These are phyloP conservation scores for Mastacembelus armatus DNA, from an alignment of 2,797 vertebrate species.

Conservation along the genomic window DNA sequence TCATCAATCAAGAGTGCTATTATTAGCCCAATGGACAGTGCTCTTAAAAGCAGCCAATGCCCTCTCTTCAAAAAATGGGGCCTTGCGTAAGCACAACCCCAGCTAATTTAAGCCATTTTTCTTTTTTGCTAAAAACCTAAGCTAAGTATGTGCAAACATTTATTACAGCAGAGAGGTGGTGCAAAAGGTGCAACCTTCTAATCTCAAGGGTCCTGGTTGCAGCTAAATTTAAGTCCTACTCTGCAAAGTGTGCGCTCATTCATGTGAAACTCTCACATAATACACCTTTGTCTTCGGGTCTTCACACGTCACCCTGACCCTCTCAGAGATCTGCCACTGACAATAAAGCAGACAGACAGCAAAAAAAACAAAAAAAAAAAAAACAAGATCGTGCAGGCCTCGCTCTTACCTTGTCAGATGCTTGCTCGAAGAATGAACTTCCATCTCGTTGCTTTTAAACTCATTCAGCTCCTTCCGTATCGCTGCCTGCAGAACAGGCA, in stretches of 20 bases:
- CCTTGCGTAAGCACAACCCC: constrained; percentile 44
- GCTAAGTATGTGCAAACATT: constrained; percentile 73
- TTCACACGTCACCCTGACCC: constrained; percentile 45
- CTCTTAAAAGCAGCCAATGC: constrained; percentile 30
- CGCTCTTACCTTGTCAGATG: constrained; percentile 93
- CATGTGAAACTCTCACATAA: constrained; percentile 33
- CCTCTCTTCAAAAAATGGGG: constrained; percentile 23
- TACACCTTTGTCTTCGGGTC: constrained; percentile 19
- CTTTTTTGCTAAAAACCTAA: constrained; percentile 64
- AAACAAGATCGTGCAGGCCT: rapidly evolving
- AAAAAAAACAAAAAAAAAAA: neutral
- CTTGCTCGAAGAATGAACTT: constrained; percentile 97
- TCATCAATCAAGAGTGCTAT: constrained; percentile 72
- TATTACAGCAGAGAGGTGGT: constrained; percentile 64
- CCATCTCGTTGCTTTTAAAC: constrained; percentile 99
- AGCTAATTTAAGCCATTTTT: constrained; percentile 33
- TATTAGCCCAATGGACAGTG: constrained; percentile 50
- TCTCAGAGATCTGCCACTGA: neutral
- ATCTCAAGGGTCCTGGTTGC: constrained; percentile 46
- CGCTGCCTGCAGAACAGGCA: constrained; percentile 86
- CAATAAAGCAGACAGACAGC: neutral
- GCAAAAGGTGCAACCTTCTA: constrained; percentile 58
- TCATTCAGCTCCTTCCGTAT: constrained; percentile 98
- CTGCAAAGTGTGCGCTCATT: constrained; percentile 40
- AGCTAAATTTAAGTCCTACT: constrained; percentile 67